Evolutionary conservation across 2,888 invertebrate genomes (phyloP).

Genomic region (Siphlonurus alternatus): DNA sequence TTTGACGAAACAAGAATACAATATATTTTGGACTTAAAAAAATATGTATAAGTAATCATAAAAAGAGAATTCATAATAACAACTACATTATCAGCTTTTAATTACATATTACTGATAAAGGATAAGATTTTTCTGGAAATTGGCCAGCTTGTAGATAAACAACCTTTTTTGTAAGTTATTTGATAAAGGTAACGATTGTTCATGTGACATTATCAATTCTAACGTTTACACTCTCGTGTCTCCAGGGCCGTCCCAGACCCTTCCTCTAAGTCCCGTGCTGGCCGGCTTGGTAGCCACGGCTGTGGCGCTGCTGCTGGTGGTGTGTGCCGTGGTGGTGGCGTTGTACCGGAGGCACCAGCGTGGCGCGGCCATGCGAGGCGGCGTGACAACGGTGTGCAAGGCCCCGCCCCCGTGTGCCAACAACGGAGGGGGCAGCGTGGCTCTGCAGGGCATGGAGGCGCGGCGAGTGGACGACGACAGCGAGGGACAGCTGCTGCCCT

Average conservation of each 20-base stretch:
- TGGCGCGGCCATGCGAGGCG: background rate
- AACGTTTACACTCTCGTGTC: no score
- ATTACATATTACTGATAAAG: no score
- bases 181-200: no score
- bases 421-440: slow-evolving; percentile 27
- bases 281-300: slow-evolving; percentile 62
- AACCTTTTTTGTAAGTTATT: no score
- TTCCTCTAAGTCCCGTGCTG: slow-evolving; percentile 55
- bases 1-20: no score
- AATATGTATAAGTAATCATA: no score
- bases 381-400: slow-evolving; percentile 23
- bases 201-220: no score
- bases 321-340: slow-evolving; percentile 58
- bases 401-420: slow-evolving; percentile 27
- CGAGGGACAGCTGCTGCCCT: slow-evolving; percentile 29
- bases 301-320: slow-evolving; percentile 54
- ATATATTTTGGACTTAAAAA: no score
- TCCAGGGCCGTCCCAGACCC: slow-evolving; percentile 40
- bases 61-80: no score
- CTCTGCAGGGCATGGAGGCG: slow-evolving; percentile 18
- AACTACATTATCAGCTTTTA: no score
- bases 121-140: no score
- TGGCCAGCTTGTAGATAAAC: no score
- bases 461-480: slow-evolving; percentile 10
- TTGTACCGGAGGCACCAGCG: slow-evolving; percentile 38